These are phyloP conservation scores for Xiphydria camelus DNA, from an alignment of 2,888 invertebrate species.

Conservation along the genomic window DNA sequence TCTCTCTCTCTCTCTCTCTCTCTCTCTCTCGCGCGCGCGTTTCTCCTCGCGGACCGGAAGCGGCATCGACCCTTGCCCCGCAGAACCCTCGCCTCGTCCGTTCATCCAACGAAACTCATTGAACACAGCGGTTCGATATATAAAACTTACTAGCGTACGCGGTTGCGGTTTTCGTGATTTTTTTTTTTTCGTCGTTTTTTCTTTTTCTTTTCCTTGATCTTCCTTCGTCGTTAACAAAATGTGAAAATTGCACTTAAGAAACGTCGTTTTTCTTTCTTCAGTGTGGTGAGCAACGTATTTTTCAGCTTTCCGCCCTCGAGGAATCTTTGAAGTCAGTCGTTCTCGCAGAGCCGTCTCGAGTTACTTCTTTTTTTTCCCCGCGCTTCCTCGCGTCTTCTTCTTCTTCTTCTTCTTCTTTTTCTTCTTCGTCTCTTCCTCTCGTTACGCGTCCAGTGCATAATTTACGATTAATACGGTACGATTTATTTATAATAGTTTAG, in stretches of 20 bases:
- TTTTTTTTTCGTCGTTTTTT: constrained; percentile 5
- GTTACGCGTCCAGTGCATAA: constrained; percentile 5
- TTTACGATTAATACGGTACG: constrained; percentile 3
- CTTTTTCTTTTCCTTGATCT: constrained; percentile 14
- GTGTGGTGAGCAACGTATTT: constrained; percentile 36
- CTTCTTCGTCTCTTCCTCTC: too few species aligned
- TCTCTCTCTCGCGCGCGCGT: too few species aligned
- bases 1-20: too few species aligned
- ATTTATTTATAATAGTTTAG: constrained; percentile 49
- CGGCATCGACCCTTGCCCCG: too few species aligned
- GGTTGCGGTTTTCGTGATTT: constrained; percentile 24
- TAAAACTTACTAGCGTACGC: constrained; percentile 31
- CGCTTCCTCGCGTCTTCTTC: too few species aligned
- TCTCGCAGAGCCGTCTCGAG: background rate
- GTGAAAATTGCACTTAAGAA: constrained; percentile 37
- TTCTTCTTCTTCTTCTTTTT: too few species aligned
- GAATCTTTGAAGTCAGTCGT: background rate
- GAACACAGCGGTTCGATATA: constrained; percentile 40
- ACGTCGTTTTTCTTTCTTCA: too few species aligned
- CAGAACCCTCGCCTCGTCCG: background rate
- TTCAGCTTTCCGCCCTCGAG: constrained; percentile 10
- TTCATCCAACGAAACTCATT: constrained; percentile 32
- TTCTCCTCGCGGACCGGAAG: too few species aligned
- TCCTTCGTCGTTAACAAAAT: constrained; percentile 25
- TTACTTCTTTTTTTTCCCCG: background rate